Evolutionary conservation across 2,888 invertebrate species (phyloP), one percentile per base, ranked within the genome.

Genomic region (Leuctra nigra): DNA sequence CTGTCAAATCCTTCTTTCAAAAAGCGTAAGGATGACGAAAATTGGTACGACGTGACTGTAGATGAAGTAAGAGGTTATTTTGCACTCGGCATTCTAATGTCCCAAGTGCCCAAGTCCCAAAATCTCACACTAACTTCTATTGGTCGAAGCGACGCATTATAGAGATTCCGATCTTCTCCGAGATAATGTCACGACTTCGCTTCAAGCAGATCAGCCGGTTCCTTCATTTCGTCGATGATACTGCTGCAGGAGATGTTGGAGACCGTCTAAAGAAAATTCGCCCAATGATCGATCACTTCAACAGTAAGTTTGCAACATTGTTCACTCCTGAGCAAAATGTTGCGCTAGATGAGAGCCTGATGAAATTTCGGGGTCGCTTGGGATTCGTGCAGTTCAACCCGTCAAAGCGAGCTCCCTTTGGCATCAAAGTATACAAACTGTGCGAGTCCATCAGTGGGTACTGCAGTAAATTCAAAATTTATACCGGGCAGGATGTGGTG

Each of bases 261-360:
- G 36, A 57, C 22, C 20, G 24, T 35, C 41, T 53, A 9, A 11
- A 41, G 41, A 53, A 57, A 18, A 9, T 41, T 9, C 18, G 53
- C 18, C 33, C 57, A 29, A 33, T 57, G 11, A 41, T 57, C 14
- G 36, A 33, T 18, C 29, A 57, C 25, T 33, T 41, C 4, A 14
- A 29, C 29, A 25, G 2, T 38, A 38, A 56, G 29, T 56, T 53
- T 53, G 25, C 39, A 22, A 23, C 3, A 23, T 13, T 56, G 29
- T 56, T 53, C 36, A 2, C 35, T 11, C 52, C 36, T 20, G 11
- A 33, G 4, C 23, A 24, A 41, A n/a, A 53, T 13, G 38, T 57
- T 39, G 44, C 57, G 4, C 24, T 57, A 7, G 57, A 53, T n/a
- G 53, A 57, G 18, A 53, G 53, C 23, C 22, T 53, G 24, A 57